These are phyloP conservation scores for Sphaerodactylus townsendi DNA, from an alignment of 2,113 vertebrate species.

Conservation along the genomic window DNA sequence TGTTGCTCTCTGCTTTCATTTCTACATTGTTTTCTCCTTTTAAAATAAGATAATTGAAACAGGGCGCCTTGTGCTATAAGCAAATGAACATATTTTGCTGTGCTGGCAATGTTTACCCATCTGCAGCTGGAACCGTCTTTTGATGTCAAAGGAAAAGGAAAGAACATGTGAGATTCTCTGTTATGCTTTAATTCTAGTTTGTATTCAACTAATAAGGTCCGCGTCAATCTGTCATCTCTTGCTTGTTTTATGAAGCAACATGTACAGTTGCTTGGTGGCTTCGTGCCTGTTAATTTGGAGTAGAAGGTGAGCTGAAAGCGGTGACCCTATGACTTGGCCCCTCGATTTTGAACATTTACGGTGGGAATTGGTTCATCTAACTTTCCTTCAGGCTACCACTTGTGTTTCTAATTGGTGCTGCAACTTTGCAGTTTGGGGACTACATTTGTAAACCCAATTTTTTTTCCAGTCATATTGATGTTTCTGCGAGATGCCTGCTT, in stretches of 20 bases:
- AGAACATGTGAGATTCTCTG: background rate
- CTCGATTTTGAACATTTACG: background rate
- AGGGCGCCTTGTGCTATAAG: background rate
- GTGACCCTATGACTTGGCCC: background rate
- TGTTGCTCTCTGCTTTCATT: background rate
- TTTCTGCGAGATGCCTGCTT: slow-evolving; percentile 8
- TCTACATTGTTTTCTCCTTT: background rate
- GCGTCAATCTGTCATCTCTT: background rate
- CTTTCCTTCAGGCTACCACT: background rate
- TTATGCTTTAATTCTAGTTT: background rate
- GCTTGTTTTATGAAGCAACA: background rate
- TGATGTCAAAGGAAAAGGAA: background rate
- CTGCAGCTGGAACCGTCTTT: background rate
- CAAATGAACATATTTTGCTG: background rate
- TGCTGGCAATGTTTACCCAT: background rate
- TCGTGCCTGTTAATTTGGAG: background rate
- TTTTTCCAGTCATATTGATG: background rate
- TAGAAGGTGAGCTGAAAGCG: background rate
- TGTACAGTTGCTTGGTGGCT: background rate
- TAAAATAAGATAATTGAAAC: background rate
- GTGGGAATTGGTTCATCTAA: background rate
- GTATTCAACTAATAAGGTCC: background rate
- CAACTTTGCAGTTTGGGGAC: background rate
- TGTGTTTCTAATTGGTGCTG: background rate
- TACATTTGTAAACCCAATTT: background rate